phyloP scores from a whole-genome alignment of 2,113 vertebrate genomes.

The Gopherus evgoodei region DNA sequence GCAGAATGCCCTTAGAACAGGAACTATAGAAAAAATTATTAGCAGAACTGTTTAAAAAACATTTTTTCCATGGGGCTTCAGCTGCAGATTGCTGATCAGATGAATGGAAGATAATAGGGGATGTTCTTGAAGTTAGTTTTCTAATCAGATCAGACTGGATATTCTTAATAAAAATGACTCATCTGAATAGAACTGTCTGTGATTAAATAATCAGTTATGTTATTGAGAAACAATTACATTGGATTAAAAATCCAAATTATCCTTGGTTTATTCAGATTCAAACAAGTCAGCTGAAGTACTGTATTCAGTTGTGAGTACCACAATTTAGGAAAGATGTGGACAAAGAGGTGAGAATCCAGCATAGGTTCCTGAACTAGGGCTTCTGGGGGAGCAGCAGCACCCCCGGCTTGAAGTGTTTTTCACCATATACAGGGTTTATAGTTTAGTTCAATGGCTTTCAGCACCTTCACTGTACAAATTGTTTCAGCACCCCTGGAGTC shows the following conservation, averaged over 20 bases:
- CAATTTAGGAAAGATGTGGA: background rate
- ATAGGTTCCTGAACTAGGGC: no score
- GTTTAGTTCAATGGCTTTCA: no score
- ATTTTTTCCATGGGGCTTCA: background rate
- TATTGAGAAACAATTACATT: constrained; percentile 58
- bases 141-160: constrained; percentile 56
- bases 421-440: no score
- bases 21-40: background rate
- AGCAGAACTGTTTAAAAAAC: background rate
- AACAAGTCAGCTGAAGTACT: background rate
- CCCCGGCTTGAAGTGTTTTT: no score
- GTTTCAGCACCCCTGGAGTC: background rate
- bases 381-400: no score
- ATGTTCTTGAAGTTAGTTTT: constrained; percentile 42
- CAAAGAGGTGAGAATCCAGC: background rate
- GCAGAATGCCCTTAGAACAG: background rate
- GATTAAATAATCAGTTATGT: constrained; percentile 55
- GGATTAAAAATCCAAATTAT: constrained; percentile 16
- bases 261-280: constrained; percentile 23
- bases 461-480: no score
- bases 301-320: background rate
- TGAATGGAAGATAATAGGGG: constrained; percentile 37
- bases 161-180: constrained; percentile 58
- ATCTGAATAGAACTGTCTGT: constrained; percentile 36
- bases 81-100: constrained; percentile 14